Conservation (phyloP, 1,140 invertebrate genomes). For the Drosophila bifasciata region DNA sequence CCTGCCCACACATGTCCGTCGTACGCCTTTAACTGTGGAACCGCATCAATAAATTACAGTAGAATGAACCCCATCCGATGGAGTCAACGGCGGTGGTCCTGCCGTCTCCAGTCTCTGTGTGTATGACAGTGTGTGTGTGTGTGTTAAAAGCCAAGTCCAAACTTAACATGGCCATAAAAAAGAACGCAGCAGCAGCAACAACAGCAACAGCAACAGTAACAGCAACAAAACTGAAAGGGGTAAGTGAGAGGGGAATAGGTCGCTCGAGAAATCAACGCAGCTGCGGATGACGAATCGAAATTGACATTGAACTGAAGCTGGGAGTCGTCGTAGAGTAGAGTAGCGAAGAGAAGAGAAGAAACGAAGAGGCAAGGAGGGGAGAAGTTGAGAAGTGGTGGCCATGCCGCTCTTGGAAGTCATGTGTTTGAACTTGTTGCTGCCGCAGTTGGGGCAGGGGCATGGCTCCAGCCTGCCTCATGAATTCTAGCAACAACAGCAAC, state of each 20-base stretch:
- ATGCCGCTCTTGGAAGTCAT: constrained; percentile 31
- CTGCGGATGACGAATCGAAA: constrained; percentile 83
- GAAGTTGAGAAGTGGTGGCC: constrained; percentile 11
- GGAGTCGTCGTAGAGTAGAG: constrained; percentile 27
- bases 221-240: constrained; percentile 4
- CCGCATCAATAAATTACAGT: constrained; percentile 78
- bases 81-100: constrained; percentile 45
- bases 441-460: constrained; percentile 31
- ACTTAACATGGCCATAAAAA: constrained; percentile 80
- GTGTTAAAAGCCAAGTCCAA: constrained; percentile 81
- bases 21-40: constrained; percentile 25
- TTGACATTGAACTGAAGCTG: constrained; percentile 80
- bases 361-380: constrained; percentile 20
- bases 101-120: constrained; percentile 28
- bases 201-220: constrained; percentile 62
- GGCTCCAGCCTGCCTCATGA: constrained; percentile 47
- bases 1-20: constrained; percentile 62
- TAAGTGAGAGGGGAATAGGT: constrained; percentile 36
- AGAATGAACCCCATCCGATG: constrained; percentile 65
- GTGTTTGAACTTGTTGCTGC: constrained; percentile 73
- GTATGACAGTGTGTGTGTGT: constrained; percentile 44
- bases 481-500: constrained; percentile 57
- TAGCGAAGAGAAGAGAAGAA: too few species aligned
- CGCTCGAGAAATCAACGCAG: constrained; percentile 79
- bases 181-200: constrained; percentile 58